Conservation (phyloP, 2,113 vertebrate genomes). For the Merops nubicus region DNA sequence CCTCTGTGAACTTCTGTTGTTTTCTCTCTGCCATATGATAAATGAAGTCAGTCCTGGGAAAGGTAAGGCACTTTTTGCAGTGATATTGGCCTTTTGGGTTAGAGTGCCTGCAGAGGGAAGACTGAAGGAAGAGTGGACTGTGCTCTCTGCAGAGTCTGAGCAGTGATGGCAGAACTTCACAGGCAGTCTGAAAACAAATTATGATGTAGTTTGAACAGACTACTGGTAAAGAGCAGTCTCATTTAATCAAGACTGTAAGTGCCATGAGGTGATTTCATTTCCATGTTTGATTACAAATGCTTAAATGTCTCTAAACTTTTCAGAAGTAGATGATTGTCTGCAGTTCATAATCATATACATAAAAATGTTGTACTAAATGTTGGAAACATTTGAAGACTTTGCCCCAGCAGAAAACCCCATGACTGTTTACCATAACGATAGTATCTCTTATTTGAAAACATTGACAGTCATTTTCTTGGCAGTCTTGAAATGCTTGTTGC, state of each 20-base stretch:
- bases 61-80: not conserved
- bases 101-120: not conserved
- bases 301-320: not conserved
- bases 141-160: not conserved
- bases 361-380: not conserved
- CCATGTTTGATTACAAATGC: constrained; percentile 25
- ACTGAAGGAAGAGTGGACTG: not conserved
- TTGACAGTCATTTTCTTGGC: constrained; percentile 28
- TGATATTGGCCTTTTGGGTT: not conserved
- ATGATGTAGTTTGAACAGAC: not conserved
- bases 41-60: not conserved
- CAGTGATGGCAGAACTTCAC: not conserved
- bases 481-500: not conserved
- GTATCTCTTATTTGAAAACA: constrained; percentile 47
- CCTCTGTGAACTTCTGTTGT: not conserved
- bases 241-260: not conserved
- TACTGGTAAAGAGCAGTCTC: not conserved
- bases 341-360: not conserved
- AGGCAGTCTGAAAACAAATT: not conserved
- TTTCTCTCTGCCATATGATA: not conserved
- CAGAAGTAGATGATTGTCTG: not conserved
- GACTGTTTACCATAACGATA: constrained; percentile 31
- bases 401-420: constrained; percentile 16
- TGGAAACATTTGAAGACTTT: constrained; percentile 30
- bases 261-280: not conserved